A percentile compares a stretch with the other conserved stretches of the same genome.
Conservation (phyloP, 2,888 invertebrate genomes). For the Andricus quercusramuli region DNA sequence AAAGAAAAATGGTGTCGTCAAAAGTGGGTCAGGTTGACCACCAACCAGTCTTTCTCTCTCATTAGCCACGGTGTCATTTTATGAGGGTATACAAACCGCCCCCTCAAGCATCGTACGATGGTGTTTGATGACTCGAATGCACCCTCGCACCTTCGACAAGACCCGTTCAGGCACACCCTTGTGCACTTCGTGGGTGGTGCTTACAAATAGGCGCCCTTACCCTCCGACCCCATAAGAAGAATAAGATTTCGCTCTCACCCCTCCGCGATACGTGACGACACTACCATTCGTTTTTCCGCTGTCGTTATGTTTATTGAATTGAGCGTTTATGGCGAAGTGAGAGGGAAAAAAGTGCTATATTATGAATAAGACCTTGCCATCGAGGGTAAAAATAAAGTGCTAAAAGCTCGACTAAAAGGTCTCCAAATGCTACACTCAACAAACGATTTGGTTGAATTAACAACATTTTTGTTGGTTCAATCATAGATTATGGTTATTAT, state of each 20-base stretch:
- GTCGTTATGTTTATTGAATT: constrained; percentile 29
- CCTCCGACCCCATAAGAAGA: constrained; percentile 18
- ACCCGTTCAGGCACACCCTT: constrained; percentile 11
- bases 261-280: constrained; percentile 2
- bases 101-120: not conserved
- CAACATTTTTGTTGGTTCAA: too few species aligned
- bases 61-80: constrained; percentile 21
- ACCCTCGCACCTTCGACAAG: constrained; percentile 23
- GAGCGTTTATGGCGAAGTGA: constrained; percentile 16
- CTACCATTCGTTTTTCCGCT: constrained; percentile 1
- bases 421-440: not conserved
- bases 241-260: constrained; percentile 24
- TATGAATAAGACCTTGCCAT: not conserved
- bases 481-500: too few species aligned
- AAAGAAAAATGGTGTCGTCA: constrained; percentile 26
- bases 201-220: constrained; percentile 17
- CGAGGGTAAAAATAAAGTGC: not conserved
- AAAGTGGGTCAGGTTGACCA: constrained; percentile 39
- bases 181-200: constrained; percentile 34
- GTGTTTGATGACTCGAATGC: constrained; percentile 12
- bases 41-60: not conserved
- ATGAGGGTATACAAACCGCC: constrained; percentile 20
- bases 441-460: too few species aligned
- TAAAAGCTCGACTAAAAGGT: not conserved
- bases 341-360: not conserved